phyloP scores from a whole-genome alignment of 2,888 invertebrate genomes.

The Tinea semifulvella region DNA sequence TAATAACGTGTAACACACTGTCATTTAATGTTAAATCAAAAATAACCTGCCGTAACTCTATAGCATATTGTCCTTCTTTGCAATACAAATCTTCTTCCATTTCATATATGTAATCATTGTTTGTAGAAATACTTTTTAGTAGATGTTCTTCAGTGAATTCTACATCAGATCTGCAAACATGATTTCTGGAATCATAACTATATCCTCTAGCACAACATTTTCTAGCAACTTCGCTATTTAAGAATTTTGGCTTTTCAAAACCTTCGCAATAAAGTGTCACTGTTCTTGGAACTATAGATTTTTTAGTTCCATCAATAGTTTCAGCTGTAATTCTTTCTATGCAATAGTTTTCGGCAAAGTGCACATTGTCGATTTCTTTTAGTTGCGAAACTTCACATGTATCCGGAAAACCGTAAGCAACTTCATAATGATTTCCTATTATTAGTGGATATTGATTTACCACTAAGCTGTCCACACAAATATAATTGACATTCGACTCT shows the following conservation, averaged over 20 bases:
- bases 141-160: constrained; percentile 17
- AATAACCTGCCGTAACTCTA: constrained; percentile 36
- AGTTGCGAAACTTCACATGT: constrained; percentile 31
- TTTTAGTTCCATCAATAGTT: constrained; percentile 28
- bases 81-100: constrained; percentile 36
- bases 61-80: constrained; percentile 36
- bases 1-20: constrained; percentile 30
- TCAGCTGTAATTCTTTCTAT: constrained; percentile 40
- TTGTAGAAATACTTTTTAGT: constrained; percentile 14
- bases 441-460: constrained; percentile 26
- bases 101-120: constrained; percentile 38
- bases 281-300: neutral
- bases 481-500: constrained; percentile 25
- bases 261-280: neutral
- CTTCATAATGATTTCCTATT: constrained; percentile 30
- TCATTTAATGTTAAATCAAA: constrained; percentile 34
- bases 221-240: constrained; percentile 15
- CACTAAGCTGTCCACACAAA: constrained; percentile 26
- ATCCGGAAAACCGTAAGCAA: constrained; percentile 36
- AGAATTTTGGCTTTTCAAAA: neutral
- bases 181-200: constrained; percentile 38
- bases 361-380: constrained; percentile 23
- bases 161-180: constrained; percentile 31
- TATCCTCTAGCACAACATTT: constrained; percentile 52
- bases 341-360: constrained; percentile 22